Conservation (phyloP, 2,888 invertebrate species). For the Xestoiulus laeticollis region DNA sequence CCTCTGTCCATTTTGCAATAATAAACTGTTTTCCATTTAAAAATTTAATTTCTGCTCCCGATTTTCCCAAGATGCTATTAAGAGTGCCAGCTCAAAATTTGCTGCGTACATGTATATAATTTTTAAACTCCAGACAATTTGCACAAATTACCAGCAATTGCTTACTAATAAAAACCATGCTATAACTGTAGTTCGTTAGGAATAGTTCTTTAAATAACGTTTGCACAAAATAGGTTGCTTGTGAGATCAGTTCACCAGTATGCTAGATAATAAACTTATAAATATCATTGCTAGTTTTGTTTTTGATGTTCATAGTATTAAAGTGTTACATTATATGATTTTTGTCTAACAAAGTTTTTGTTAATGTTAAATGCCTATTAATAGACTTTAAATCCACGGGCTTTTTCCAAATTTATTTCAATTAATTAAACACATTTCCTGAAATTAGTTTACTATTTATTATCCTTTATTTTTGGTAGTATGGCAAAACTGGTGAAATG, state of each 20-base stretch:
- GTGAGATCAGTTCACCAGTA: too few species aligned
- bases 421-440: too few species aligned
- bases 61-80: background rate
- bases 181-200: background rate
- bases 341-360: background rate
- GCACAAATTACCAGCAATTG: background rate
- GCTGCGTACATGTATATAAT: too few species aligned
- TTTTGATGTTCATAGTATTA: background rate
- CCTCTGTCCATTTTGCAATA: constrained; percentile 53
- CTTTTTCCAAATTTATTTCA: too few species aligned
- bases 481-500: too few species aligned
- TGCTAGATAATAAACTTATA: too few species aligned
- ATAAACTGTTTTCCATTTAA: constrained; percentile 51
- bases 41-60: background rate
- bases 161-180: background rate
- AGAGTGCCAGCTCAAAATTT: too few species aligned
- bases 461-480: too few species aligned
- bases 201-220: background rate
- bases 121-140: too few species aligned
- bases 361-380: too few species aligned
- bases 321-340: background rate
- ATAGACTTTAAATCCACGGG: too few species aligned
- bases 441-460: too few species aligned
- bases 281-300: background rate
- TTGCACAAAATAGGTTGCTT: background rate